phyloP scores from a whole-genome alignment of 2,113 vertebrate species.

The Ancistrus triradiatus region DNA sequence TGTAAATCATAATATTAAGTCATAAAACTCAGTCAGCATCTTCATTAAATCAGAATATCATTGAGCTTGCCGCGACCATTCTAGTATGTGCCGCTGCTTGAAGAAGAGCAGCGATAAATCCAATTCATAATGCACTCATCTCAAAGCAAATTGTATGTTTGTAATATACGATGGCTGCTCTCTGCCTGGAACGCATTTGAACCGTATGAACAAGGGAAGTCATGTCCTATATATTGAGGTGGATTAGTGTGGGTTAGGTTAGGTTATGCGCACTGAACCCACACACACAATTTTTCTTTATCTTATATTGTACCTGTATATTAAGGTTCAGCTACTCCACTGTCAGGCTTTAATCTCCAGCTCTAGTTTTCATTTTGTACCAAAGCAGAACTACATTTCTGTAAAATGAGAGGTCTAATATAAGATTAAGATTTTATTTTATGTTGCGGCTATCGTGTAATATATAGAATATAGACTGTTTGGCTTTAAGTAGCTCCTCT shows the following conservation, averaged over 20 bases:
- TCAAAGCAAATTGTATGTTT: conserved; percentile 34
- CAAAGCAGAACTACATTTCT: conserved; percentile 22
- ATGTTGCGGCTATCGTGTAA: conserved; percentile 10
- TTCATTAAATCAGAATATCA: no score
- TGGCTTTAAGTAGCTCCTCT: not conserved
- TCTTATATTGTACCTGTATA: conserved; percentile 36
- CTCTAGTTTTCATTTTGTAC: conserved; percentile 27
- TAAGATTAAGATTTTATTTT: conserved; percentile 3
- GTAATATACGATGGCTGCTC: conserved; percentile 27
- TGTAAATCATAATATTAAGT: no score
- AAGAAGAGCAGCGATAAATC: conserved; percentile 18
- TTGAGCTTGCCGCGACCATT: no score
- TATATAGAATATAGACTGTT: conserved; percentile 9
- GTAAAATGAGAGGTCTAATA: conserved; percentile 31
- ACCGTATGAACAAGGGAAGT: conserved; percentile 30
- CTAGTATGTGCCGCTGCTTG: no score
- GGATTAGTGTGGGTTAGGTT: conserved; percentile 42
- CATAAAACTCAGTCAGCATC: no score
- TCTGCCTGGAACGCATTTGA: conserved; percentile 25
- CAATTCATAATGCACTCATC: conserved; percentile 31
- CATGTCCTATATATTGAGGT: conserved; percentile 37
- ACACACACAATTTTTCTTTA: conserved; percentile 8
- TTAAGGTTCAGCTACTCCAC: conserved; percentile 18
- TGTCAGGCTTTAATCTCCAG: conserved; percentile 35
- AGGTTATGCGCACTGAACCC: conserved; percentile 26